phyloP scores from a whole-genome alignment of 2,888 invertebrate genomes.

The Sarcophaga carnaria region DNA sequence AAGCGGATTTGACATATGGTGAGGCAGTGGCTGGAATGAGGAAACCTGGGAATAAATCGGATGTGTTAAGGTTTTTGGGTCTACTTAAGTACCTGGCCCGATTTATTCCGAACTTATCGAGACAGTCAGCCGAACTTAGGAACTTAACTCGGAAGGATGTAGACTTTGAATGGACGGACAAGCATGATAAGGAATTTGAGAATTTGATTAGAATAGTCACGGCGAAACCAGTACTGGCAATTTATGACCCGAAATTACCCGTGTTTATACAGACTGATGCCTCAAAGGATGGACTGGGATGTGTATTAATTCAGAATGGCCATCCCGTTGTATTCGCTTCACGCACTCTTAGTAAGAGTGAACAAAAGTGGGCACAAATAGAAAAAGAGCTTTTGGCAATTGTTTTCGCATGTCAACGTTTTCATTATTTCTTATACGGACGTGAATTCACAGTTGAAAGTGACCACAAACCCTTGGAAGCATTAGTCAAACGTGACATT shows the following conservation, averaged over 20 bases:
- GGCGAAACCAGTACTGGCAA: slow-evolving; percentile 44
- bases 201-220: slow-evolving; percentile 51
- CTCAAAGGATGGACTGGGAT: too few species aligned
- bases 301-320: too few species aligned
- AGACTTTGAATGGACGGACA: slow-evolving; percentile 50
- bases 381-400: slow-evolving; percentile 79
- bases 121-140: slow-evolving; percentile 55
- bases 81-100: slow-evolving; percentile 3
- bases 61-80: slow-evolving; percentile 31
- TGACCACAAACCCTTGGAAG: too few species aligned
- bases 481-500: too few species aligned
- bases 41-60: slow-evolving; percentile 23
- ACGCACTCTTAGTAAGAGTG: too few species aligned
- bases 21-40: slow-evolving; percentile 26
- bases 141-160: slow-evolving; percentile 60
- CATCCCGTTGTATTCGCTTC: too few species aligned
- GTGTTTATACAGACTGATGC: too few species aligned
- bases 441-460: not conserved
- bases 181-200: slow-evolving; percentile 62
- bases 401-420: slow-evolving; percentile 72
- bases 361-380: slow-evolving; percentile 65
- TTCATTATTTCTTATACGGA: not conserved
- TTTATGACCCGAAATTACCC: slow-evolving; percentile 54
- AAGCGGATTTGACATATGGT: not conserved
- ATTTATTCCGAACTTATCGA: slow-evolving; percentile 54